phyloP scores from a whole-genome alignment of 1,140 invertebrate species.

The Trichogramma pretiosum region DNA sequence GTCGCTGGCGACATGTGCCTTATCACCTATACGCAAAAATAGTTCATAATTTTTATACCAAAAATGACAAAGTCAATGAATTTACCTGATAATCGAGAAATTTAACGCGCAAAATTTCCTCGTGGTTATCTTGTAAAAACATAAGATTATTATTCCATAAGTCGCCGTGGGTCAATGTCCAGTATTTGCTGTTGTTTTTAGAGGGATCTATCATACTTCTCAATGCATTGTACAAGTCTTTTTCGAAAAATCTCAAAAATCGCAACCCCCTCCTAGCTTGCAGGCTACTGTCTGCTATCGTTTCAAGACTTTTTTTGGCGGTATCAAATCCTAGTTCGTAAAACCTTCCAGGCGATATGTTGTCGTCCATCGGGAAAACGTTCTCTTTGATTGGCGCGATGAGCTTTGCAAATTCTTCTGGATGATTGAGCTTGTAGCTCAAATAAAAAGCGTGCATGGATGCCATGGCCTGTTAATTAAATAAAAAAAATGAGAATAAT shows the following conservation, averaged over 20 bases:
- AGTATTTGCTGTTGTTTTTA: slow-evolving; percentile 22
- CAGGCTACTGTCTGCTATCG: slow-evolving; percentile 11
- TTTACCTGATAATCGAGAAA: slow-evolving; percentile 38
- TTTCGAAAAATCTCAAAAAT: neutral
- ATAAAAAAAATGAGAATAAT: neutral
- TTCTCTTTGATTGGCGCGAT: slow-evolving; percentile 22
- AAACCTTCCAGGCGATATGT: slow-evolving; percentile 11
- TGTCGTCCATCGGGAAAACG: slow-evolving; percentile 20
- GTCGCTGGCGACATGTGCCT: slow-evolving; percentile 28
- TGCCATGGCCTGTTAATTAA: slow-evolving; percentile 33
- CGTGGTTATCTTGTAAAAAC: slow-evolving; percentile 26
- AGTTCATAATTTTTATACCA: too few species aligned
- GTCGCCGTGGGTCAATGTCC: slow-evolving; percentile 40
- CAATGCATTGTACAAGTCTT: neutral
- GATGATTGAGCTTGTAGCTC: slow-evolving; percentile 31
- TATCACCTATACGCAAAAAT: neutral
- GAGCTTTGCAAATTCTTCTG: slow-evolving; percentile 22
- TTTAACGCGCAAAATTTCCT: too few species aligned
- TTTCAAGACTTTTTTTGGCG: slow-evolving; percentile 17
- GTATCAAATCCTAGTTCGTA: slow-evolving; percentile 14
- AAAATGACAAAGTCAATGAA: too few species aligned
- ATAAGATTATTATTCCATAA: slow-evolving; percentile 41
- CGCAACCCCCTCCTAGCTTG: neutral
- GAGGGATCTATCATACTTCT: neutral
- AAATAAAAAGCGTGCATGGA: slow-evolving; percentile 38